phyloP scores from a whole-genome alignment of 2,113 vertebrate genomes.

The Naja naja region DNA sequence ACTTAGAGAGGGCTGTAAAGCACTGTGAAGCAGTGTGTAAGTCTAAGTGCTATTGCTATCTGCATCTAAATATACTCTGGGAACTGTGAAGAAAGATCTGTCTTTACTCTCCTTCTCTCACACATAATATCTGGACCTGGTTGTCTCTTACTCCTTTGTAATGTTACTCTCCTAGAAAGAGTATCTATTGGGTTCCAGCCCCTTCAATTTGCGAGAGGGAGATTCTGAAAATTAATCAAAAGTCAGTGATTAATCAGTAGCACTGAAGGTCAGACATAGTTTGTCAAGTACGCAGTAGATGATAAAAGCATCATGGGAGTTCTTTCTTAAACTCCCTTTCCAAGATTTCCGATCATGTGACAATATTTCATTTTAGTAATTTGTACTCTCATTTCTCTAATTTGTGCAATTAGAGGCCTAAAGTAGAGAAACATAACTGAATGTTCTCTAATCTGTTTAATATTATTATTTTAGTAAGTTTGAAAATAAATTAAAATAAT shows the following conservation, averaged over 20 bases:
- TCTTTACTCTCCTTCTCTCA: background rate
- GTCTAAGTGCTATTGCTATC: background rate
- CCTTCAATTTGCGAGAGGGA: background rate
- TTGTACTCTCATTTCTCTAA: background rate
- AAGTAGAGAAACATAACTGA: background rate
- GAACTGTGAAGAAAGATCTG: background rate
- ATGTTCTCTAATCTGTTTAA: background rate
- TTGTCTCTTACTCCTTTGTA: background rate
- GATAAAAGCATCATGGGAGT: background rate
- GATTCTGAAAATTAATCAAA: background rate
- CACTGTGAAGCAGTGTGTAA: background rate
- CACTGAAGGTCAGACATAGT: background rate
- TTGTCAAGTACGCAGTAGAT: background rate
- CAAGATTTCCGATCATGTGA: background rate
- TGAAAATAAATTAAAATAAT: background rate
- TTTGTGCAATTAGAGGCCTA: background rate
- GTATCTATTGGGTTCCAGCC: background rate
- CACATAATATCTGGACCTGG: background rate
- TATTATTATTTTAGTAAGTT: background rate
- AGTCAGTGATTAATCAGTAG: background rate
- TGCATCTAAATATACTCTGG: background rate
- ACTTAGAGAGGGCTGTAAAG: background rate
- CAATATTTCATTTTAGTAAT: background rate
- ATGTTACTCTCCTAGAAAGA: background rate
- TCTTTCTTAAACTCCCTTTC: background rate